Base-by-base conservation (phyloP, 30 jellyfish, hydroid and myxozoan species). In the Aurelia coerulea region DNA sequence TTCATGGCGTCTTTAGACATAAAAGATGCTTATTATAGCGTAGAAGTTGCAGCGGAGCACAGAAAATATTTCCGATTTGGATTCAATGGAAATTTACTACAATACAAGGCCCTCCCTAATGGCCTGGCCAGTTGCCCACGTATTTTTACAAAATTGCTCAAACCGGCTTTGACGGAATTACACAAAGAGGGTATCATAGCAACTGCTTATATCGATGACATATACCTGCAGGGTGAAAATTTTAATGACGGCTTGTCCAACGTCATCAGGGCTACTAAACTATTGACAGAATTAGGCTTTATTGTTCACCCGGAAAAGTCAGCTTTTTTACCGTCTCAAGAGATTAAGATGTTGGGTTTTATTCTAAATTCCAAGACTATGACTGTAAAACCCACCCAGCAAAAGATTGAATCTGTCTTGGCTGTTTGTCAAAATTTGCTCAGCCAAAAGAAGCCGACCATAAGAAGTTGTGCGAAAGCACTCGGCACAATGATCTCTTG, bases 1-100 rank as follows among this genome's bases (percentile, higher is more conserved):
- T 86, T 9, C 58, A 52, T 86, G 81, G 78, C 95, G 34, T 86
- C 89, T 14, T 23, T 86, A 29, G 95, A 76, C 66, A 32, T 86
- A 13, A 76, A 68, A 58, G 95, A 86, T 33, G 86, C 95, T 2
- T 86, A 75, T 76, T 86, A 46, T 37, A 34, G 76, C 35, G 78
- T 86, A 31, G 42, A 65, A 5, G 52, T 86, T 6, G 85, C 66
- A 17, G 17, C 10, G 15, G 62, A 32, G 37, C 59, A 54, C 83
- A 29, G 74, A 29, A 83, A 59, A 62, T 83, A 70, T 60, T 50
- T 69, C 52, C 39, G 80, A 17, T 31, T 81, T 46, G 32, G 17
- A 81, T 81, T 53, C 66, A 23, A 81, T 34, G 49, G 52, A 42
- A 41, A 56, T 14, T 52, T 66, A 42, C 73, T 5, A 9, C 8